Percentiles rank a stretch among this genome's conserved stretches.
Evolutionary conservation across 64 coral and sea anemone species (phyloP).

Genomic region (Dendrophyllia cribrosa): DNA sequence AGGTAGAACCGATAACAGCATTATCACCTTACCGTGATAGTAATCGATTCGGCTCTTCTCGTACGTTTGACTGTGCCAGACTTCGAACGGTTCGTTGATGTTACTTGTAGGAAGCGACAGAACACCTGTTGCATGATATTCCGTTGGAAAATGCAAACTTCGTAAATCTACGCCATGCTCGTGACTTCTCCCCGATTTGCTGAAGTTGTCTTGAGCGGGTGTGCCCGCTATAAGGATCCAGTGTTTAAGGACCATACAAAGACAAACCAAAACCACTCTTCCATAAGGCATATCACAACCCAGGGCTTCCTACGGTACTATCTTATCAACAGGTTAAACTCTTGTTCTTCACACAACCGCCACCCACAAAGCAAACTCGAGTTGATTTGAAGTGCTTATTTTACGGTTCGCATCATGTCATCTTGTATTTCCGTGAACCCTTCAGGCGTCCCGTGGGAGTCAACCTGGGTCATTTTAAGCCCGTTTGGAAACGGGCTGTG

Average conservation of each 20-base stretch:
- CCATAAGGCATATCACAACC: slow-evolving; percentile 67
- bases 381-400: slow-evolving; percentile 14
- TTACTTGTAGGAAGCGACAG: slow-evolving; percentile 80
- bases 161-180: slow-evolving; percentile 44
- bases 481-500: neutral
- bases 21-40: slow-evolving; percentile 76
- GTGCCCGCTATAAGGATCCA: slow-evolving; percentile 21
- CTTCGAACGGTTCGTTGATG: slow-evolving; percentile 90
- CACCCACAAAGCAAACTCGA: neutral
- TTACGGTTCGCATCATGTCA: slow-evolving; percentile 66
- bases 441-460: neutral
- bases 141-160: slow-evolving; percentile 82
- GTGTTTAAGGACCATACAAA: slow-evolving; percentile 33
- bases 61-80: slow-evolving; percentile 81
- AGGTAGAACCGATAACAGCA: neutral
- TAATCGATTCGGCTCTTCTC: slow-evolving; percentile 90
- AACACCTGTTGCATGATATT: slow-evolving; percentile 91
- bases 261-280: slow-evolving; percentile 32
- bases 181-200: slow-evolving; percentile 28
- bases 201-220: slow-evolving; percentile 34
- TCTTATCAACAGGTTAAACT: neutral
- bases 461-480: neutral
- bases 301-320: neutral
- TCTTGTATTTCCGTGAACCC: slow-evolving; percentile 51
- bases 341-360: slow-evolving; percentile 6